Evolutionary conservation across 2,797 vertebrate species (phyloP).

Genomic region (Gambusia yucatana): DNA sequence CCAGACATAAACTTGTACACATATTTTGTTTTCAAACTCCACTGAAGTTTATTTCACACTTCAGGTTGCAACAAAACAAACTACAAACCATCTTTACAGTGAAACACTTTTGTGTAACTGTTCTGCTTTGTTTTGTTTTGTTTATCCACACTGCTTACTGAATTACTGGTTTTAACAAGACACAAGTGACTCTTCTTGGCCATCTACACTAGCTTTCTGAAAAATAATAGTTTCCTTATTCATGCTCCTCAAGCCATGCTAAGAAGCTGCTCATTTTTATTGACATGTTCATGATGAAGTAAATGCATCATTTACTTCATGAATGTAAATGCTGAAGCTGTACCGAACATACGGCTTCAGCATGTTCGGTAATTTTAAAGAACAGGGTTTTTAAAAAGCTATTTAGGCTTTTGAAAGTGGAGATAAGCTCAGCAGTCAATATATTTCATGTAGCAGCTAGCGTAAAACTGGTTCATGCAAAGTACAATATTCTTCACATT

Average conservation of each 20-base stretch:
- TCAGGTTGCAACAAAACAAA: too few species aligned
- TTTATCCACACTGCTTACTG: too few species aligned
- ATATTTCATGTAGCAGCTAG: not conserved
- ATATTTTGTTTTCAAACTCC: too few species aligned
- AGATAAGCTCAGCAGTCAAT: not conserved
- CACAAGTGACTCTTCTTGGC: not conserved
- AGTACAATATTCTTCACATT: not conserved
- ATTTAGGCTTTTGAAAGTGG: not conserved
- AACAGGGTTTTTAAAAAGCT: not conserved
- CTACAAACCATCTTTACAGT: too few species aligned
- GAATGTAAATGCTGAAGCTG: too few species aligned
- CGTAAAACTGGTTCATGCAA: not conserved
- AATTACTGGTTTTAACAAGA: slow-evolving; percentile 2
- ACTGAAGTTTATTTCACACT: too few species aligned
- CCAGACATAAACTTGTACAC: too few species aligned
- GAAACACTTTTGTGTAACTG: too few species aligned
- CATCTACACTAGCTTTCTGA: not conserved
- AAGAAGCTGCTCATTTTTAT: not conserved
- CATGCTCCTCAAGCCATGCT: not conserved
- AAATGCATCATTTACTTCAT: too few species aligned
- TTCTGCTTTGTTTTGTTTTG: too few species aligned
- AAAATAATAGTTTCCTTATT: not conserved
- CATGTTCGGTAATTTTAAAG: not conserved
- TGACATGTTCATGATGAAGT: not conserved
- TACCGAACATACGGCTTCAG: not conserved